These are phyloP conservation scores for Lethenteron camtschaticum DNA, from an alignment of 2,113 vertebrate species.

Conservation along the genomic window DNA sequence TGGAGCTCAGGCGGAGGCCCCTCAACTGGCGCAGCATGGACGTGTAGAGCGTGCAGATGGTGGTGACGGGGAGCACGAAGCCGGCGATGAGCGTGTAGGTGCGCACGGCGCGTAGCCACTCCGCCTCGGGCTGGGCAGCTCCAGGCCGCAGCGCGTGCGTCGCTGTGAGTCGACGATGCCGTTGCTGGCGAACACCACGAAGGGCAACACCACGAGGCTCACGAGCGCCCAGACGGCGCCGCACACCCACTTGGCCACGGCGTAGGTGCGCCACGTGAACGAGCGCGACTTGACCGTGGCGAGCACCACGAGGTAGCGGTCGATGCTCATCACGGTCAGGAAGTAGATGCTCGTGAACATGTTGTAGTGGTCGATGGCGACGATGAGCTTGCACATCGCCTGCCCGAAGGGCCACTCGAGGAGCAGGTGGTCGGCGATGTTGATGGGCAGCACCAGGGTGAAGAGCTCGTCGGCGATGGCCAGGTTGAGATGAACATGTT, in stretches of 20 bases:
- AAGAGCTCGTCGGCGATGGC: constrained; percentile 34
- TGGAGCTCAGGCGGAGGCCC: constrained; percentile 46
- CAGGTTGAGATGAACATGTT: constrained; percentile 33
- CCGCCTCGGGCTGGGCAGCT: constrained; percentile 42
- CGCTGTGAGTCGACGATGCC: constrained; percentile 24
- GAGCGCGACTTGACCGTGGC: constrained; percentile 24
- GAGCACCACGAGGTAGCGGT: constrained; percentile 25
- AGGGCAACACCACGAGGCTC: constrained; percentile 29
- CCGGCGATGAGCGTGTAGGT: constrained; percentile 53
- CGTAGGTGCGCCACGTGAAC: constrained; percentile 19
- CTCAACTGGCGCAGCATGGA: constrained; percentile 51
- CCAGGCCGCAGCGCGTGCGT: constrained; percentile 37
- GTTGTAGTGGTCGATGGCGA: constrained; percentile 32
- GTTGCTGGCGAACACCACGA: constrained; percentile 22
- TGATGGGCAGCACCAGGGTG: constrained; percentile 31
- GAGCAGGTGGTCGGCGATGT: constrained; percentile 29
- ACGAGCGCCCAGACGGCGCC: constrained; percentile 23
- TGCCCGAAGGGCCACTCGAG: constrained; percentile 31
- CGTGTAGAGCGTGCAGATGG: constrained; percentile 49
- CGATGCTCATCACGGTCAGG: constrained; percentile 29
- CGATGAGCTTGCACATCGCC: constrained; percentile 30
- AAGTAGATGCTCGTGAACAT: constrained; percentile 36
- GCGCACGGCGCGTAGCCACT: constrained; percentile 57
- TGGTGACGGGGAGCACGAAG: constrained; percentile 52
- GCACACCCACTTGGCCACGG: constrained; percentile 24